Conservation (phyloP, 2,113 vertebrate genomes). For the Cathartes aura region DNA sequence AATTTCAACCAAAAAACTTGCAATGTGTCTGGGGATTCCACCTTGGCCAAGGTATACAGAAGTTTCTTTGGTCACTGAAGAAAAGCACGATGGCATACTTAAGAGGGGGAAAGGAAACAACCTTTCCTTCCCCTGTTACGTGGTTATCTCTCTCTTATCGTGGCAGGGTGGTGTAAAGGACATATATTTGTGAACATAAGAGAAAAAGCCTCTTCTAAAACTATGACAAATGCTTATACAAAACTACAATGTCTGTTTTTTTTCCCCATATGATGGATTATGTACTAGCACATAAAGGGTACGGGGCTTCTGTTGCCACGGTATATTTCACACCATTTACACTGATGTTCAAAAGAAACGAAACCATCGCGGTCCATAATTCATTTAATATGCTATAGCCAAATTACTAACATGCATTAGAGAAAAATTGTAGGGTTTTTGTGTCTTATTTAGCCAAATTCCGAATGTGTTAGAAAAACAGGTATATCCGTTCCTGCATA, state of each 20-base stretch:
- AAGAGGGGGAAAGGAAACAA: neutral
- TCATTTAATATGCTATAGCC: neutral
- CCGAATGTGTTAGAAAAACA: neutral
- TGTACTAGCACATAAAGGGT: neutral
- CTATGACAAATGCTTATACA: neutral
- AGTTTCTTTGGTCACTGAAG: slow-evolving; percentile 23
- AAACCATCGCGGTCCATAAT: neutral
- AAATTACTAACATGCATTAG: neutral
- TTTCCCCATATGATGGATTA: neutral
- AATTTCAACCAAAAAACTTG: neutral
- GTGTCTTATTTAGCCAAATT: neutral
- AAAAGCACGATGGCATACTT: neutral
- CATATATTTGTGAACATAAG: neutral
- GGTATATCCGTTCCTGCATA: neutral
- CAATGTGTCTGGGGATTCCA: neutral
- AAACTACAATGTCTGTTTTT: neutral
- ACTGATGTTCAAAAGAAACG: neutral
- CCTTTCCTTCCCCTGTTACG: neutral
- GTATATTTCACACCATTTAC: neutral
- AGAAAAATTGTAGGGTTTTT: neutral
- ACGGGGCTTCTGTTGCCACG: neutral
- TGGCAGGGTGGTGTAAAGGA: neutral
- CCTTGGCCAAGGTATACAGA: neutral
- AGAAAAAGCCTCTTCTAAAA: neutral
- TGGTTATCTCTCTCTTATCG: neutral